Evolutionary conservation across 1,140 invertebrate species (phyloP), one percentile per base, ranked within the genome.

Genomic region (Cylas formicarius): DNA sequence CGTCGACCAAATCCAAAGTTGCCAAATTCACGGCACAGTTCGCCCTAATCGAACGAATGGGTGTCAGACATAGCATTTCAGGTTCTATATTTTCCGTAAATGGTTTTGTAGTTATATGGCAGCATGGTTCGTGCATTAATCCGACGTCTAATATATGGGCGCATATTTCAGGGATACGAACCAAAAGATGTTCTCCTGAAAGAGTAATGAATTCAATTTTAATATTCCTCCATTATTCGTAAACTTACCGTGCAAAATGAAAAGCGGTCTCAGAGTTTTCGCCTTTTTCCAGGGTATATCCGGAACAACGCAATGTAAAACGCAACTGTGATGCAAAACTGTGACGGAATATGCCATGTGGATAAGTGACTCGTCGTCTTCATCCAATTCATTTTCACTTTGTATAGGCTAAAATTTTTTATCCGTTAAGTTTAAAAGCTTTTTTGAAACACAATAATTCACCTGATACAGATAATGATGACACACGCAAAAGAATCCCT

Each of bases 321-420:
- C 84, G 57, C 80, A 83, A 20, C 84, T 84, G 55, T 87, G 84
- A 60, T 88, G 84, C 33, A 88, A 66, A 32, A 87, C 61, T 0
- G 84, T 88, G 8, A 88, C 78, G 1, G 84, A 86, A 61, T 88
- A 88, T 10, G 85, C 84, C 60, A 87, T 84, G 56, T 87, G 81
- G 2, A 90, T 84, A 10, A 76, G 46, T n/a, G 27, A 52, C 10
- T 28, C 35, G 22, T 61, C 55, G 19, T 61, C 47, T 14, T 59
- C 53, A 36, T 50, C 49, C 16, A 58, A 31, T 11, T 53, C 48
- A 10, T 40, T 41, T 8, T 43, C 19, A 13, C 57, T 50, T 42
- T 62, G 57, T n/a, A 61, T 50, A 21, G 60, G 60, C 60, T 62
- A 48, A 28, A 32, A 34, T 3, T 34, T 42, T 42, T 34, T 11